Evolutionary conservation across 2,888 invertebrate genomes (phyloP).

Genomic region (Drosophila mayaguana): DNA sequence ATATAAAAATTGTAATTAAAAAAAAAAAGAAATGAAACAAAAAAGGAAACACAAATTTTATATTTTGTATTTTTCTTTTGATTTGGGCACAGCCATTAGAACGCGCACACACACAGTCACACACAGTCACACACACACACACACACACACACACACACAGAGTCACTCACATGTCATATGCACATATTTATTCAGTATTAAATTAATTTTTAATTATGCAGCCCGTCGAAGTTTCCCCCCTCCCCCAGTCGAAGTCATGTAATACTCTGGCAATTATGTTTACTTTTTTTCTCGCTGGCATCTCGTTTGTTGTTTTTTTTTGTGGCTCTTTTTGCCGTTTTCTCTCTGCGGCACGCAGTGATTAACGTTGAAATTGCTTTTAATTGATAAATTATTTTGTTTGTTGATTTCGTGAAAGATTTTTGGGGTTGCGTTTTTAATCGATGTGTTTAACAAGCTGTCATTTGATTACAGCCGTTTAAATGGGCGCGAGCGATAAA

Average conservation of each 20-base stretch:
- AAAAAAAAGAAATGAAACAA: not conserved
- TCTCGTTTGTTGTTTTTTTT: constrained; percentile 49
- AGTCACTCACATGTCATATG: constrained; percentile 13
- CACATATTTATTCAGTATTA: constrained; percentile 48
- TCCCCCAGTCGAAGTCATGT: too few relatives aligned
- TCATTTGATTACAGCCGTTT: constrained; percentile 54
- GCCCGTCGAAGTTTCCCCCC: constrained; percentile 13
- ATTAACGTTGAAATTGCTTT: constrained; percentile 61
- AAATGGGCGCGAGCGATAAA: not conserved
- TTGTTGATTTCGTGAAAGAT: constrained; percentile 2
- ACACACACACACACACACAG: not conserved
- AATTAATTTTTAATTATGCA: constrained; percentile 73
- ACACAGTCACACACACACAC: constrained; percentile 1
- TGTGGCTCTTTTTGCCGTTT: constrained; percentile 25
- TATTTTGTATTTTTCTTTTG: constrained; percentile 6
- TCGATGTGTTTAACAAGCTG: constrained; percentile 62
- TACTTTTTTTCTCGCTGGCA: constrained; percentile 74
- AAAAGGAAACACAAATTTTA: not conserved
- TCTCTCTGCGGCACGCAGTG: constrained; percentile 21
- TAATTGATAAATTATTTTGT: constrained; percentile 57
- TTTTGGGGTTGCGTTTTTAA: constrained; percentile 42
- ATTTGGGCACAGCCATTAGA: constrained; percentile 4
- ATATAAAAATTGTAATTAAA: too few relatives aligned
- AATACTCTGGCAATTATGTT: constrained; percentile 42
- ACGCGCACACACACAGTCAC: constrained; percentile 2